Conservation (phyloP, 2,888 invertebrate genomes). For the Melinaea marsaeus region DNA sequence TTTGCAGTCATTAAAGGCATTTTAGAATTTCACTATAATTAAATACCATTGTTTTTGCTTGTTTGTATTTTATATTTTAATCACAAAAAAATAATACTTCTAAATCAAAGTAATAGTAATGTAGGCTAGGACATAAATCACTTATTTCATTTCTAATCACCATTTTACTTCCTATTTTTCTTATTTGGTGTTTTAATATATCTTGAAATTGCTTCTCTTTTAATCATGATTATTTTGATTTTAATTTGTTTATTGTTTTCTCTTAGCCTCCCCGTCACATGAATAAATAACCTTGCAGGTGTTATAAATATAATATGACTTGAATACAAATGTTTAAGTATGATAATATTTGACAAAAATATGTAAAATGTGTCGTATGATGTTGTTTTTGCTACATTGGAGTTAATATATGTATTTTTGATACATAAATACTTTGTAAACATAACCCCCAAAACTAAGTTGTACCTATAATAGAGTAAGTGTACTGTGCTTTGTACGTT, state of each 20-base stretch:
- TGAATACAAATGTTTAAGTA: neutral
- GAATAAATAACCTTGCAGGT: neutral
- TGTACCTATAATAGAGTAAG: constrained; percentile 44
- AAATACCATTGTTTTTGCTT: constrained; percentile 25
- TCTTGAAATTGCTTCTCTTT: neutral
- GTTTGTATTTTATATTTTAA: constrained; percentile 9
- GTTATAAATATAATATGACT: constrained; percentile 5
- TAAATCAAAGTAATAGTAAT: neutral
- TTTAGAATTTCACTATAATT: constrained; percentile 15
- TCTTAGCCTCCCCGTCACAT: neutral
- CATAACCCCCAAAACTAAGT: constrained; percentile 34
- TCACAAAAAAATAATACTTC: neutral
- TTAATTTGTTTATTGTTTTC: neutral
- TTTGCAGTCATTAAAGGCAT: constrained; percentile 26
- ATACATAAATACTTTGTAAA: constrained; percentile 24
- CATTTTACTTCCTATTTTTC: constrained; percentile 1
- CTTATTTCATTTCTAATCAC: constrained; percentile 1
- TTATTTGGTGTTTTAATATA: neutral
- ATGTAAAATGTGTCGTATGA: constrained; percentile 6
- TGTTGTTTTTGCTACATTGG: constrained; percentile 20
- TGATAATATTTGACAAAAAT: constrained; percentile 6
- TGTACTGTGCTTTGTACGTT: constrained; percentile 52
- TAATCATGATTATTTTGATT: neutral
- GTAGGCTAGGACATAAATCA: neutral
- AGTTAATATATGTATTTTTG: constrained; percentile 29